Conservation (phyloP, 2,797 vertebrate genomes). For the Morus bassanus region DNA sequence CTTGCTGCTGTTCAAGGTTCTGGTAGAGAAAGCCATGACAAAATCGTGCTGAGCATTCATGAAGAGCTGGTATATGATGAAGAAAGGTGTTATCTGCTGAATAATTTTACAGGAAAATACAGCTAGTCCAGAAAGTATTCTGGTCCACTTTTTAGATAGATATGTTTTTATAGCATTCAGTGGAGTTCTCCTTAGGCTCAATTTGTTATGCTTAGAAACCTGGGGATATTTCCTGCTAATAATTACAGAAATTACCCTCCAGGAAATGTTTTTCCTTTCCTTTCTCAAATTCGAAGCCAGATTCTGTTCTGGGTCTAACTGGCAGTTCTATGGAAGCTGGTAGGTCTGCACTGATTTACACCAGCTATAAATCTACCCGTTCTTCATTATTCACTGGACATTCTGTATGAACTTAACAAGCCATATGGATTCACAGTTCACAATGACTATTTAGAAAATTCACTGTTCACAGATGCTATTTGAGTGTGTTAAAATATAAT, state of each 20-base stretch:
- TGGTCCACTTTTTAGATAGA: background rate
- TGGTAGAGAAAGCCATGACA: background rate
- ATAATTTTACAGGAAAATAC: background rate
- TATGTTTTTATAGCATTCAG: background rate
- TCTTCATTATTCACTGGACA: background rate
- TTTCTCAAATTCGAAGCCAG: background rate
- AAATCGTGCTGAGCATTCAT: background rate
- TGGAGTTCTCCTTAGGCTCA: background rate
- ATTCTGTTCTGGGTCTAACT: background rate
- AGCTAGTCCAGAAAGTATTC: background rate
- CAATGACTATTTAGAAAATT: background rate
- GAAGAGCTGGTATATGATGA: background rate
- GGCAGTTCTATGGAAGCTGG: background rate
- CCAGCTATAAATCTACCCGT: background rate
- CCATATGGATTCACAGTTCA: background rate
- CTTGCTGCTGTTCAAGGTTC: background rate
- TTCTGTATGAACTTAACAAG: fast-evolving
- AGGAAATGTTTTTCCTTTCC: background rate
- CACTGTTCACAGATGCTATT: background rate
- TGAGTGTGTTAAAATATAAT: background rate
- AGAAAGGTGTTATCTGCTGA: background rate
- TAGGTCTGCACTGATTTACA: background rate
- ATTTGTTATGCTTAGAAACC: background rate
- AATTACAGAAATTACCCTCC: background rate
- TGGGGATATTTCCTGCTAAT: background rate